Percentiles rank a stretch among this genome's conserved stretches.
These are phyloP conservation scores for Melanostoma mellinum DNA, from an alignment of 2,888 invertebrate species.

Conservation along the genomic window DNA sequence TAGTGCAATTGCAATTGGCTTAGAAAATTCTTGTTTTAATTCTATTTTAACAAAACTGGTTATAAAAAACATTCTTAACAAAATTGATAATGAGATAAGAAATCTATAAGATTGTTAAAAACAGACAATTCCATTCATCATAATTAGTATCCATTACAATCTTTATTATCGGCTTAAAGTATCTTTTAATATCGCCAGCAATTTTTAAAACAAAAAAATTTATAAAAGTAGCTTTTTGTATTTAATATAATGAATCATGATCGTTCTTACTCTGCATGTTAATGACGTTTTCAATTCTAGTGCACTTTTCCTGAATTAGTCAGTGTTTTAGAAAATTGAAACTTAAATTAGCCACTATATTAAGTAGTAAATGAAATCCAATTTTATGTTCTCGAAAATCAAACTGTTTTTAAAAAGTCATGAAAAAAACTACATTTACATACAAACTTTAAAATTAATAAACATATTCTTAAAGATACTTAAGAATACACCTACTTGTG, in stretches of 20 bases:
- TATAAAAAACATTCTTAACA: no score
- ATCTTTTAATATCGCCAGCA: constrained; percentile 7
- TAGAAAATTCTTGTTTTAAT: no score
- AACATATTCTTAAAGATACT: no score
- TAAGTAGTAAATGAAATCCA: neutral
- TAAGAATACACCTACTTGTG: no score
- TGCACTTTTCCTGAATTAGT: constrained; percentile 21
- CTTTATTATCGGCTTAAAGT: constrained; percentile 32
- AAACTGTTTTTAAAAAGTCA: neutral
- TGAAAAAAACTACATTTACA: no score
- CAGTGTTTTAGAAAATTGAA: constrained; percentile 5
- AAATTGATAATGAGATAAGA: no score
- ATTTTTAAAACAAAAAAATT: neutral
- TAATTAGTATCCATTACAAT: neutral
- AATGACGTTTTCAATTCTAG: constrained; percentile 20
- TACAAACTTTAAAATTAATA: no score
- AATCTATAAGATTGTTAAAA: no score
- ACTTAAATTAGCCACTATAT: constrained; percentile 5
- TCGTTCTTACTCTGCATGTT: constrained; percentile 43
- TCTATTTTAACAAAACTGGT: no score
- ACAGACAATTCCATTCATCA: no score
- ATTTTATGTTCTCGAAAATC: neutral
- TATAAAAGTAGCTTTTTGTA: constrained; percentile 27
- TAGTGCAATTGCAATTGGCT: no score
- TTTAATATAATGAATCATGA: constrained; percentile 29